phyloP scores from a whole-genome alignment of 2,888 invertebrate genomes.

The Thumatha senex region DNA sequence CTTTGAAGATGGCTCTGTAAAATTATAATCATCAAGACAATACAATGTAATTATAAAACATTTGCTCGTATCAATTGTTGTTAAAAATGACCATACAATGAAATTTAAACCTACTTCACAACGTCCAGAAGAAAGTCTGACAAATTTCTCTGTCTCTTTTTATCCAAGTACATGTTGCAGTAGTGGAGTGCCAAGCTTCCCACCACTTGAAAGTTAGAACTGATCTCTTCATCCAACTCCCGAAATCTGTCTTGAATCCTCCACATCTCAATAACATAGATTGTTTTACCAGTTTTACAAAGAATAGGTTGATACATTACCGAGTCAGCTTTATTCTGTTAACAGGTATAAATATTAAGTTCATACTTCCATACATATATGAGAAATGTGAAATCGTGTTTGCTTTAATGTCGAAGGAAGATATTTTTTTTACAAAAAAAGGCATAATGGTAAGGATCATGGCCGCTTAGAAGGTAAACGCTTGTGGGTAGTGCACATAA shows the following conservation, averaged over 20 bases:
- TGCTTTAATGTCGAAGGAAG: no score
- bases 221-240: constrained; percentile 87
- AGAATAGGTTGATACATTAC: constrained; percentile 85
- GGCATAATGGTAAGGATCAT: no score
- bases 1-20: constrained; percentile 92
- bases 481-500: no score
- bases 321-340: constrained; percentile 66
- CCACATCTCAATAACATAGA: constrained; percentile 88
- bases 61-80: no score
- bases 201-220: constrained; percentile 86
- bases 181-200: constrained; percentile 88
- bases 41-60: neutral
- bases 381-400: no score
- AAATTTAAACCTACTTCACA: constrained; percentile 86
- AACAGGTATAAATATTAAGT: constrained; percentile 1
- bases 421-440: no score
- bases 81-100: no score
- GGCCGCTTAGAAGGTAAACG: no score
- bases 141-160: constrained; percentile 88
- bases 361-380: no score
- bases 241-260: constrained; percentile 82
- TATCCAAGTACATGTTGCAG: constrained; percentile 86
- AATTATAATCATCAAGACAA: neutral
- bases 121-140: constrained; percentile 90
- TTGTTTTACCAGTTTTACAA: constrained; percentile 84